Base-by-base conservation (phyloP, 2,888 invertebrate species). In the Coecobrya sp. region DNA sequence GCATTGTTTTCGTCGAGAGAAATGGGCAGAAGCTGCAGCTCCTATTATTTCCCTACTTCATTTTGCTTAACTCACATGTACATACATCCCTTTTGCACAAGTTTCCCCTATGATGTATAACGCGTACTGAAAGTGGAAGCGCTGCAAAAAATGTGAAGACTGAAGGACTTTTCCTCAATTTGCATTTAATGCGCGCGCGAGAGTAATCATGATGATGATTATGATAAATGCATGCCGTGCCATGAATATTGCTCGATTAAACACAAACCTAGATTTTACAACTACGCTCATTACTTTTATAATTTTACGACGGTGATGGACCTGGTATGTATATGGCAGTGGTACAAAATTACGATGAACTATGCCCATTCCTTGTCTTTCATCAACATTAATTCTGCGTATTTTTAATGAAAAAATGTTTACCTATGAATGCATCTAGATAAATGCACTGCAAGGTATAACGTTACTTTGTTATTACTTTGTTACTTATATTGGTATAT, bases 121-220 rank as follows among this genome's bases (percentile, higher is more conserved):
- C 7, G 25, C 25, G 22, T 52, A 19, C 49, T 52, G 25, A 79
- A 30, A 79, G n/a, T 89, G 81, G 81, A 30, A 81, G 30, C 81
- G 68, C 65, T 90, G 90, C 90, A 90, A 73, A 89, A 82, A 85
- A 90, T 79, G 68, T 91, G 27, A 30, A 36, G 7, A 36, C 36
- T 91, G 91, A 91, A 91, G 91, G 91, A 86, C 91, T 91, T 91
- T 91, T 91, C 91, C 91, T 91, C 91, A 86, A 91, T 91, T 91
- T 91, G 91, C 91, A 91, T 91, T 89, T 89, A 85, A 89, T 85
- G 89, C 49, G 76, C 55, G 84, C 52, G 84, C 73, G 84, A n/a
- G 76, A 90, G 79, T 70, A 42, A 76, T 76, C 73, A 73, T 73
- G 45, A 73, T 76, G 52, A 25, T 81, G 82, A 76, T 49, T 16